Conservation (phyloP, 2,113 vertebrate species). For the Gnathonemus longibarbis region DNA sequence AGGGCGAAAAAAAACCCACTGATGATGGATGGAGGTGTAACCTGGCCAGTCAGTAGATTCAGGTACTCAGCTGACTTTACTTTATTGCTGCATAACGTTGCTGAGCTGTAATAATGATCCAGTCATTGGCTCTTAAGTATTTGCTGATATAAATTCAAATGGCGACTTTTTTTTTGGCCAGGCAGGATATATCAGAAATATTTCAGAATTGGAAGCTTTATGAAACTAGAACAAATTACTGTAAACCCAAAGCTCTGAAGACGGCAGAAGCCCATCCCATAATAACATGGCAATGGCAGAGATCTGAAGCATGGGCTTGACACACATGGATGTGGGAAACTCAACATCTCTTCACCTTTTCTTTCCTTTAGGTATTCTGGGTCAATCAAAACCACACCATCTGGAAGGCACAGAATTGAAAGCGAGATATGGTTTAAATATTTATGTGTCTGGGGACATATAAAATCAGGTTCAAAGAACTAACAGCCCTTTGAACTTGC, state of each 20-base stretch:
- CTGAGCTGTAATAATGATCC: no score
- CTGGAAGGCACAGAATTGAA: conserved; percentile 51
- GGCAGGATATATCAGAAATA: not conserved
- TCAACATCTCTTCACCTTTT: conserved; percentile 69
- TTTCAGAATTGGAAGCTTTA: not conserved
- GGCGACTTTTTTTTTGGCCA: no score
- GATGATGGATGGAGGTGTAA: no score
- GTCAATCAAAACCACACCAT: conserved; percentile 89
- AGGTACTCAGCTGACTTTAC: no score
- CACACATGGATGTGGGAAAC: not conserved
- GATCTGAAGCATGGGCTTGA: not conserved
- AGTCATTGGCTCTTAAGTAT: no score
- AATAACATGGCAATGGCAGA: not conserved
- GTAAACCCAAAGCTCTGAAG: not conserved
- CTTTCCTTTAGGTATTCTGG: conserved; percentile 93
- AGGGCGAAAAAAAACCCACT: no score
- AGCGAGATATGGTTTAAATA: not conserved
- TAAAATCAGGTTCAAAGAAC: not conserved
- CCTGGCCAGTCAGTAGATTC: no score
- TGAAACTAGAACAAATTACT: not conserved
- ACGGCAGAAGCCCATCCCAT: not conserved
- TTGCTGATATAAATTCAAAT: no score
- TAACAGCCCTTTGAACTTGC: not conserved
- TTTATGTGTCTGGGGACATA: not conserved
- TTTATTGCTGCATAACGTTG: no score